Conservation (phyloP, 2,113 vertebrate species). For the Noctilio leporinus region DNA sequence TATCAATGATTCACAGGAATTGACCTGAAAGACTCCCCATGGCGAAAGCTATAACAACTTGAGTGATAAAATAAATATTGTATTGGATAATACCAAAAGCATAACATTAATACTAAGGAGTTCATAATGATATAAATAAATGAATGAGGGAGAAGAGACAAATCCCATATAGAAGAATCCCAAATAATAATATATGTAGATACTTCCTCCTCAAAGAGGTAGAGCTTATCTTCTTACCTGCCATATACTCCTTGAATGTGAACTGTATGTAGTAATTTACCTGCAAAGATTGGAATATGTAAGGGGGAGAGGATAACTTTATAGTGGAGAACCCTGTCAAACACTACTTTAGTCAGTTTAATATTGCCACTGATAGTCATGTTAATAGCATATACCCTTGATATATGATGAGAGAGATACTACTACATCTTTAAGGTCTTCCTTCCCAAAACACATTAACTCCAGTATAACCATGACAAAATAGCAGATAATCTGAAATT, state of each 20-base stretch:
- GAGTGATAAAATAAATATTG: neutral
- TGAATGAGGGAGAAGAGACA: neutral
- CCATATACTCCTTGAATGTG: neutral
- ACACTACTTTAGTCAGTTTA: neutral
- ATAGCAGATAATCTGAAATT: neutral
- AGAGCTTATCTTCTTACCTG: neutral
- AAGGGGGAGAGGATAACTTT: too few species aligned
- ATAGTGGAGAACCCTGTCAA: neutral
- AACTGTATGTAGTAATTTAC: neutral
- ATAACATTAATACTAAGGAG: neutral
- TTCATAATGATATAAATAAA: neutral
- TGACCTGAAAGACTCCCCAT: neutral
- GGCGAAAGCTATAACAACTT: too few species aligned
- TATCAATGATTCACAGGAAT: neutral
- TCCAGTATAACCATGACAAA: neutral
- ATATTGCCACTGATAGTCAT: neutral
- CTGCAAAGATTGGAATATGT: neutral
- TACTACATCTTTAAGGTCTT: neutral
- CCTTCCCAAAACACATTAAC: neutral
- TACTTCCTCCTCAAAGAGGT: neutral
- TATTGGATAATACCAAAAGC: neutral
- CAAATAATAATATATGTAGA: too few species aligned
- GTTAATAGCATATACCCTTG: neutral
- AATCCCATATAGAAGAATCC: neutral
- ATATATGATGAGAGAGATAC: neutral